Conservation (phyloP, 2,888 invertebrate species). For the Drosophila limbata region DNA sequence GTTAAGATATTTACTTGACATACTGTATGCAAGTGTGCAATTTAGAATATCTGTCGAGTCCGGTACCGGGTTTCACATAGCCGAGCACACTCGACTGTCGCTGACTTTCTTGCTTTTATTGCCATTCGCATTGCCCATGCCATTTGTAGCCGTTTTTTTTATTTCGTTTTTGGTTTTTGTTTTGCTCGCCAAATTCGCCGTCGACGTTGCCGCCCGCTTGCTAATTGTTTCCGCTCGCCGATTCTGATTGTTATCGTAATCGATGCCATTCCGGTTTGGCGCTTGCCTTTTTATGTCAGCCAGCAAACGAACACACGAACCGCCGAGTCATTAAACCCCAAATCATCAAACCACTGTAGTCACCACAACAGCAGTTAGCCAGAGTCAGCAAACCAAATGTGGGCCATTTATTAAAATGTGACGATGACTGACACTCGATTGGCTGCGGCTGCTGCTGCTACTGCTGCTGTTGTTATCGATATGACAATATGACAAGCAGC, state of each 20-base stretch:
- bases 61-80: not conserved
- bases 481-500: constrained; percentile 46
- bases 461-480: constrained; percentile 56
- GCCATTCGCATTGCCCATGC: constrained; percentile 24
- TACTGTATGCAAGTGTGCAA: no score
- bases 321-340: constrained; percentile 19
- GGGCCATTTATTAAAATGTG: constrained; percentile 58
- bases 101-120: constrained; percentile 6
- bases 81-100: not conserved
- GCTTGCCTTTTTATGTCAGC: constrained; percentile 72
- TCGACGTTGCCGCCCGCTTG: constrained; percentile 31
- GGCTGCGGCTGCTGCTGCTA: not conserved
- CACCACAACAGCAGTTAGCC: constrained; percentile 7
- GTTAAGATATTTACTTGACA: no score
- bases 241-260: constrained; percentile 69
- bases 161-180: constrained; percentile 62
- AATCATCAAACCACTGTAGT: constrained; percentile 14
- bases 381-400: constrained; percentile 51
- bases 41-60: not conserved
- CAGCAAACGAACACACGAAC: constrained; percentile 5
- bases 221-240: constrained; percentile 77
- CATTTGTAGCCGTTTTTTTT: constrained; percentile 9
- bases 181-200: constrained; percentile 74
- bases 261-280: constrained; percentile 70
- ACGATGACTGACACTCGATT: constrained; percentile 24